Conservation (phyloP, 2,888 invertebrate species). For the Nomada goodeniana region DNA sequence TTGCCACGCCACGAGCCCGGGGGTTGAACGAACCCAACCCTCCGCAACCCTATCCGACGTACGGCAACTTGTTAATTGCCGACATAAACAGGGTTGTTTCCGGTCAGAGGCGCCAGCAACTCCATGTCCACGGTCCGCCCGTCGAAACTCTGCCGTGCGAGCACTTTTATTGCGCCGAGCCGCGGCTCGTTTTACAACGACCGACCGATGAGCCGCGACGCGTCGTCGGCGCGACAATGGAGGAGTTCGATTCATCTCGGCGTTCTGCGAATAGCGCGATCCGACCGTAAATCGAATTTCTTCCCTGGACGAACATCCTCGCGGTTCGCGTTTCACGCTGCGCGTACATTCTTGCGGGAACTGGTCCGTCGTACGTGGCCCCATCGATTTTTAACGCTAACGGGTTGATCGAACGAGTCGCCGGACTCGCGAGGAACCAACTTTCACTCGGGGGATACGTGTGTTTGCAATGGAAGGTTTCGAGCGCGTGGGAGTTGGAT, state of each 20-base stretch:
- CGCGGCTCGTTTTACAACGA: slow-evolving; percentile 69
- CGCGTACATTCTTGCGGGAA: slow-evolving; percentile 25
- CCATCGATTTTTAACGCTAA: slow-evolving; percentile 24
- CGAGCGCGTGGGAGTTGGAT: slow-evolving; percentile 11
- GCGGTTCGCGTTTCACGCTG: slow-evolving; percentile 33
- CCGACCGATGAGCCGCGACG: slow-evolving; percentile 44
- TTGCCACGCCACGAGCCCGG: slow-evolving; percentile 62
- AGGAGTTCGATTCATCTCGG: not conserved
- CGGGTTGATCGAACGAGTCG: slow-evolving; percentile 19
- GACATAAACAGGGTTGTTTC: slow-evolving; percentile 78
- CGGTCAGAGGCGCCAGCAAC: slow-evolving; percentile 65
- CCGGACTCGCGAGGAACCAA: not conserved
- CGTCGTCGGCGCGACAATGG: not conserved
- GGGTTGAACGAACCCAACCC: slow-evolving; percentile 32
- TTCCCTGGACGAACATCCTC: not conserved
- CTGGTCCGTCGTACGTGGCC: not conserved
- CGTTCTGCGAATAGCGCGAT: slow-evolving; percentile 32
- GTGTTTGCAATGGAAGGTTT: slow-evolving; percentile 4
- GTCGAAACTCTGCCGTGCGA: slow-evolving; percentile 32
- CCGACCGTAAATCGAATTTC: slow-evolving; percentile 50
- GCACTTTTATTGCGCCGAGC: slow-evolving; percentile 74
- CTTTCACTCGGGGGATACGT: not conserved
- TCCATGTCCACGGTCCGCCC: slow-evolving; percentile 4
- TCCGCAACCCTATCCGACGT: slow-evolving; percentile 38
- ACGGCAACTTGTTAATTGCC: slow-evolving; percentile 78